Base-by-base conservation (phyloP, 2,113 vertebrate species). In the Eira barbara region DNA sequence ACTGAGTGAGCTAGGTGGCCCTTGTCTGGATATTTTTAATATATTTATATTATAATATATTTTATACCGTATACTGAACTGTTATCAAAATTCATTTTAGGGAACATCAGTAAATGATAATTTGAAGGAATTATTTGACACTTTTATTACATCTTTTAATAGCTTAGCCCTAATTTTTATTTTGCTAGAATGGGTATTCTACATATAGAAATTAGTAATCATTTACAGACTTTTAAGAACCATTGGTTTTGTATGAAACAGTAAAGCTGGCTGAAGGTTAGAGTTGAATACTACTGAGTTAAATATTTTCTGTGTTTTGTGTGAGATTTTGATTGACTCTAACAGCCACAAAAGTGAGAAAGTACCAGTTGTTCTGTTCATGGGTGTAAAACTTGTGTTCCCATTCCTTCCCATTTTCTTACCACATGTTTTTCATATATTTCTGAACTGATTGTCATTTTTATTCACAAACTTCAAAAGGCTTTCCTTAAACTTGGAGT, bases 241-340 rank as follows among this genome's bases (percentile, higher is more conserved):
- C 4, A 20, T 8, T 92, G 18, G 42, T 36, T 94, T 95, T 80
- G 67, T 59, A 34, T 89, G 67, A 85, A 67, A 80, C 6, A 59
- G 25, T 73, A 92, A 42, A 55, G 55, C 29, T n/a, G 18, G 27
- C 67, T 79, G 1, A 87, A 61, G 34, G 13, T 92, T 92, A 94
- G 47, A 76, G 10, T 74, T 88, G 61, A 92, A 47, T 78, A n/a
- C 6, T 6, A 27, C 15, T 69, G 31, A 96, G 17, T 93, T 87
- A 67, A 59, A 65, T 80, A 47, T 91, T 92, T 91, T 90, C 61
- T 85, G 21, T 76, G 59, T 84, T 89, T 78, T 71, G 0, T 83
- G 7, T 93, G n/a, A 87, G 83, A 67, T 93, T 83, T 95, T 89
- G 15, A 74, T 90, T 78, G 83, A 90, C 23, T 92, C 23, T 57